These are phyloP conservation scores for Ophthalmolycus amberensis DNA, from an alignment of 2,113 vertebrate species.

Conservation along the genomic window DNA sequence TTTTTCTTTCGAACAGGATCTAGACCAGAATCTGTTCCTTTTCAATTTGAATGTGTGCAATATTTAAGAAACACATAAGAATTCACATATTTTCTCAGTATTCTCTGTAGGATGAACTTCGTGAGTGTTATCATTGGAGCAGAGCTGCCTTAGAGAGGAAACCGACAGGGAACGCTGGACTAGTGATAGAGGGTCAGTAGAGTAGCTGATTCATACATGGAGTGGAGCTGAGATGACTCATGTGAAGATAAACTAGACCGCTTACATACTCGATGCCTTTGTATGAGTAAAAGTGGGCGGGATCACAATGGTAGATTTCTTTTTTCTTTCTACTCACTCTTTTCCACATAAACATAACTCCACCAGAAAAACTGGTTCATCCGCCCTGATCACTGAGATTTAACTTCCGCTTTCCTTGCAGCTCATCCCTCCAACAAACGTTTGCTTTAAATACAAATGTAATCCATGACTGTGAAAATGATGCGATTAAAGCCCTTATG, in stretches of 20 bases:
- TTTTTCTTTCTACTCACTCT: not conserved
- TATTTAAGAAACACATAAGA: not conserved
- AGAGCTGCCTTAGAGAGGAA: conserved; percentile 12
- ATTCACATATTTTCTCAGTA: not conserved
- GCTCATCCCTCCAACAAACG: not conserved
- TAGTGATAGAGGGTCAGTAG: conserved; percentile 7
- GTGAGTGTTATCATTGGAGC: conserved; percentile 5
- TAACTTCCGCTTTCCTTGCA: not conserved
- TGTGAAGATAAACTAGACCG: conserved; percentile 11
- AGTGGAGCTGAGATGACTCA: conserved; percentile 7
- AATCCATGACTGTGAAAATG: not conserved
- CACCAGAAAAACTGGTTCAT: conserved; percentile 26
- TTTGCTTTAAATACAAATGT: not conserved
- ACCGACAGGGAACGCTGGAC: not conserved
- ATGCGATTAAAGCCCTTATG: not conserved
- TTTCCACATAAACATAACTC: not conserved
- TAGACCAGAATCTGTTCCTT: not conserved
- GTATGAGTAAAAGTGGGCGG: not conserved
- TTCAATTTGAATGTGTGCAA: not conserved
- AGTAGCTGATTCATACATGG: not conserved
- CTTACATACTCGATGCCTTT: not conserved
- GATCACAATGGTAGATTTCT: not conserved
- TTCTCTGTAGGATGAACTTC: not conserved
- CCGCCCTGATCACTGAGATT: not conserved
- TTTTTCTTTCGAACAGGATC: not conserved